phyloP scores from a whole-genome alignment of 1,140 invertebrate species.

The Listronotus bonariensis region DNA sequence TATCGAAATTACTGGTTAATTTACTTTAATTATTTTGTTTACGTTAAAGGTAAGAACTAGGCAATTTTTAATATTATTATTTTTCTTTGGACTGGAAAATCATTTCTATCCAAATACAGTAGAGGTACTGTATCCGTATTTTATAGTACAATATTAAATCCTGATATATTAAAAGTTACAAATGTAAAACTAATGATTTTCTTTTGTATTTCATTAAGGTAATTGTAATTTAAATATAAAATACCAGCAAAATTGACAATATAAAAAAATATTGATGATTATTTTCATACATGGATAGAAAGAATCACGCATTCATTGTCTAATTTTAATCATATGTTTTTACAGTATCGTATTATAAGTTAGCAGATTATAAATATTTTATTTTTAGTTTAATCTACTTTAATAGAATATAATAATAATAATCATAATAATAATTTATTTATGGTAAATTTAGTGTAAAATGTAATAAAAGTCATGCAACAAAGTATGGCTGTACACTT shows the following conservation, averaged over 20 bases:
- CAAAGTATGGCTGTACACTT: constrained; percentile 50
- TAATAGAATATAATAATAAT: constrained; percentile 54
- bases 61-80: background rate
- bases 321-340: constrained; percentile 52
- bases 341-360: constrained; percentile 53
- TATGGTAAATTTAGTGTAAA: constrained; percentile 54
- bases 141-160: constrained; percentile 43
- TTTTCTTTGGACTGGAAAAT: constrained; percentile 34
- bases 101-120: constrained; percentile 30
- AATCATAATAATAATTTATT: constrained; percentile 48
- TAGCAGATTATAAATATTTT: constrained; percentile 53
- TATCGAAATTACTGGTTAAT: too few species aligned
- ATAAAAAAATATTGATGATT: constrained; percentile 49
- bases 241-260: constrained; percentile 53
- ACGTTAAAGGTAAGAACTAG: background rate
- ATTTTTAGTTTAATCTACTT: constrained; percentile 51
- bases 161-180: constrained; percentile 46
- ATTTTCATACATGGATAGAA: constrained; percentile 48
- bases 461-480: constrained; percentile 55
- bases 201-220: constrained; percentile 33
- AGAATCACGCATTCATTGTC: constrained; percentile 51
- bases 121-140: constrained; percentile 37
- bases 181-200: constrained; percentile 44
- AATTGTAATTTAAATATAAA: constrained; percentile 42
- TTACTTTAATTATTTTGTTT: background rate